phyloP scores from a whole-genome alignment of 2,797 vertebrate genomes.

The Muscicapa comitata region DNA sequence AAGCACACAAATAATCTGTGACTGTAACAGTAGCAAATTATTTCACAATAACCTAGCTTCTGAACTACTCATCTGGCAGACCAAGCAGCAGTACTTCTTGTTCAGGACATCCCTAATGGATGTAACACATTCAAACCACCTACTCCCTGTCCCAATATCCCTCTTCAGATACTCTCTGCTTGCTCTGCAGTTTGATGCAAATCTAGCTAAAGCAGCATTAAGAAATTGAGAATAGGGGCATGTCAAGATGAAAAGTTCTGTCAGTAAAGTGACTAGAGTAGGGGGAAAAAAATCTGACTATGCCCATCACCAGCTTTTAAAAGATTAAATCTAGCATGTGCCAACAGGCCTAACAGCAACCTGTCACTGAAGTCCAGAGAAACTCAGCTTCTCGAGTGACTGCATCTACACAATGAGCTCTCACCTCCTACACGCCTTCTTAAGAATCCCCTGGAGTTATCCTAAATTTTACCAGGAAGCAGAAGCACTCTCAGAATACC shows the following conservation, averaged over 20 bases:
- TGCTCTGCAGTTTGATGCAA: background rate
- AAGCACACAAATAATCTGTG: background rate
- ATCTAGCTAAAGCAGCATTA: background rate
- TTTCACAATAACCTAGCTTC: background rate
- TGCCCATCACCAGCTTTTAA: background rate
- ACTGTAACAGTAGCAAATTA: background rate
- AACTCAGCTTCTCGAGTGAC: background rate
- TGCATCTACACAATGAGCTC: background rate
- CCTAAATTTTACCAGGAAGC: background rate
- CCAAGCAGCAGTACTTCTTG: background rate
- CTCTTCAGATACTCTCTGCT: background rate
- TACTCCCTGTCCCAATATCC: background rate
- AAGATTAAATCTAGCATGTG: slow-evolving; percentile 10
- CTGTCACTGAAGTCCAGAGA: slow-evolving; percentile 2
- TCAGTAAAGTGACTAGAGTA: background rate
- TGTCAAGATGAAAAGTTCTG: background rate
- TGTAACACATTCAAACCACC: background rate
- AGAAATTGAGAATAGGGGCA: background rate
- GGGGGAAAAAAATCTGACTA: background rate
- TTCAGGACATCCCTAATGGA: background rate
- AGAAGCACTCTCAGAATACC: background rate
- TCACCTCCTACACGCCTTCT: background rate
- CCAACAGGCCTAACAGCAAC: background rate
- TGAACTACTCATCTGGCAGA: background rate
- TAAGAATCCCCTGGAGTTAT: background rate